These are phyloP conservation scores for Mellilla xanthometata DNA, from an alignment of 2,888 invertebrate genomes.

Conservation along the genomic window DNA sequence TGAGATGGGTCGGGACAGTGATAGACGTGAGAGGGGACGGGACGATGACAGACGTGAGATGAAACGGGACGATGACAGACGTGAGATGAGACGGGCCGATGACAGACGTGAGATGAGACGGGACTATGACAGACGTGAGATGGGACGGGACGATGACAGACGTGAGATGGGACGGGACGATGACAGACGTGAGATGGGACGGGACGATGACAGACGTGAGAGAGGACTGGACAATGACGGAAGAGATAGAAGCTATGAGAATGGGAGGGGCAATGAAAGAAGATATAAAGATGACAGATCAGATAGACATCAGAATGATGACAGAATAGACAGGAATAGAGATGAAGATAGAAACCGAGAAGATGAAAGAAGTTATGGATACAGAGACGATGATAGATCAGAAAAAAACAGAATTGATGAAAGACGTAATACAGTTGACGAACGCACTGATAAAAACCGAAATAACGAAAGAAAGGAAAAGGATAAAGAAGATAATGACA, in stretches of 20 bases:
- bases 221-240: no score
- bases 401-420: slow-evolving; percentile 22
- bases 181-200: slow-evolving; percentile 13
- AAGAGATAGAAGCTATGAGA: slow-evolving; percentile 1
- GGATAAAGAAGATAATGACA: slow-evolving; percentile 22
- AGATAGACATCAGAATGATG: slow-evolving; percentile 22
- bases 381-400: slow-evolving; percentile 3
- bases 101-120: slow-evolving; percentile 21
- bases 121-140: slow-evolving; percentile 17
- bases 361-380: slow-evolving; percentile 24
- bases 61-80: slow-evolving; percentile 22
- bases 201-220: slow-evolving; percentile 14
- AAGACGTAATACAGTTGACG: slow-evolving; percentile 22
- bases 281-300: slow-evolving; percentile 27
- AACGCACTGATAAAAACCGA: slow-evolving; percentile 1
- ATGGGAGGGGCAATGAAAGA: slow-evolving; percentile 14
- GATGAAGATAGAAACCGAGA: slow-evolving; percentile 22
- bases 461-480: slow-evolving; percentile 6
- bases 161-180: slow-evolving; percentile 24
- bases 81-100: slow-evolving; percentile 25
- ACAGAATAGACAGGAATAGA: slow-evolving; percentile 23
- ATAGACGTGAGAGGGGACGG: slow-evolving; percentile 19
- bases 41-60: slow-evolving; percentile 22
- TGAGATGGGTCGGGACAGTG: slow-evolving; percentile 26
- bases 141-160: slow-evolving; percentile 21